These are phyloP conservation scores for Zophobas atratus DNA, from an alignment of 1,140 invertebrate genomes.

Conservation along the genomic window DNA sequence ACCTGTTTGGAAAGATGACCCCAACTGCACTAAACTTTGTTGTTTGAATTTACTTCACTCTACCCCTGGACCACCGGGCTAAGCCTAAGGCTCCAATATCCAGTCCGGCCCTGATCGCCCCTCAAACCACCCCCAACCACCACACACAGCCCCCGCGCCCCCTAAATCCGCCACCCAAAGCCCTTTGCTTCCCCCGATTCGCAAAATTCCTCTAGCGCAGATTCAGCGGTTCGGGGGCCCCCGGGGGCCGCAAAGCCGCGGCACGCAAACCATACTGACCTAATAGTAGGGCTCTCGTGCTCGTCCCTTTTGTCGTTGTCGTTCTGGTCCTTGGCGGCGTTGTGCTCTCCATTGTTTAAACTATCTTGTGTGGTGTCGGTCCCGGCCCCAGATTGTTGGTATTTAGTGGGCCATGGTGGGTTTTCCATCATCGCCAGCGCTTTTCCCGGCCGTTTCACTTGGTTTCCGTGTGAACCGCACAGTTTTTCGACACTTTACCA, in stretches of 20 bases:
- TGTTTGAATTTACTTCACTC: too few species aligned
- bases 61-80: too few species aligned
- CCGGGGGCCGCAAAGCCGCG: neutral
- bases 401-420: slow-evolving; percentile 62
- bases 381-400: slow-evolving; percentile 61
- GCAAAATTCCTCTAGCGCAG: too few species aligned
- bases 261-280: slow-evolving; percentile 3
- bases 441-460: slow-evolving; percentile 51
- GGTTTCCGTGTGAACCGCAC: slow-evolving; percentile 55
- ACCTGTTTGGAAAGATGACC: too few species aligned
- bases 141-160: too few species aligned
- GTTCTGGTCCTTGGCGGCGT: slow-evolving; percentile 45
- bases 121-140: too few species aligned
- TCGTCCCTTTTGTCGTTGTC: slow-evolving; percentile 50
- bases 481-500: slow-evolving; percentile 61
- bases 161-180: too few species aligned
- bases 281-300: slow-evolving; percentile 40
- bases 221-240: neutral
- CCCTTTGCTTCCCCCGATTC: too few species aligned
- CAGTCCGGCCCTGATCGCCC: too few species aligned
- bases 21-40: too few species aligned
- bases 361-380: slow-evolving; percentile 58
- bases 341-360: slow-evolving; percentile 58
- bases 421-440: slow-evolving; percentile 60
- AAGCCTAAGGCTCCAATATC: too few species aligned